These are phyloP conservation scores for Corbicula japonica DNA, from an alignment of 2,888 invertebrate genomes.

Conservation along the genomic window DNA sequence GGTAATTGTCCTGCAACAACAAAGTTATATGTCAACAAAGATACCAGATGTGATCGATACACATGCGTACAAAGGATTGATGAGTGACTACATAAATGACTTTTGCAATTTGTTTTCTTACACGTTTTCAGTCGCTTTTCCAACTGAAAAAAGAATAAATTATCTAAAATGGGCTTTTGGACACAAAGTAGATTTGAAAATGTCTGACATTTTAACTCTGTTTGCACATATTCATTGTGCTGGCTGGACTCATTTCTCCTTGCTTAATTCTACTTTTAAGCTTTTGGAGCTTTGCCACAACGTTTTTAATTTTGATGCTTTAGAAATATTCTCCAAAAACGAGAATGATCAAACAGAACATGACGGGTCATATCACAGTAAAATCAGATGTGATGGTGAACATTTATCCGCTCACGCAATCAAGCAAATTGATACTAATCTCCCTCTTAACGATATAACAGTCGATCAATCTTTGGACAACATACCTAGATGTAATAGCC, in stretches of 20 bases:
- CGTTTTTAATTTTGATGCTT: neutral
- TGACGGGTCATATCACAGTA: too few relatives aligned
- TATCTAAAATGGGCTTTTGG: slow-evolving; percentile 26
- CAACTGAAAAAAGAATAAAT: neutral
- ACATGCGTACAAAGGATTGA: neutral
- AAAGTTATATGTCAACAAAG: slow-evolving; percentile 37
- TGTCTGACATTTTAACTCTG: neutral
- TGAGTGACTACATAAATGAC: slow-evolving; percentile 52
- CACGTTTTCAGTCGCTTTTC: neutral
- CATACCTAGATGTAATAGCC: too few relatives aligned
- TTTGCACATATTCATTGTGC: slow-evolving; percentile 33
- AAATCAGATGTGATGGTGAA: too few relatives aligned
- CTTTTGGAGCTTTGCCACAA: slow-evolving; percentile 6
- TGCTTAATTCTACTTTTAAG: neutral
- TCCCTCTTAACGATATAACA: too few relatives aligned
- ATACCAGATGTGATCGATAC: slow-evolving; percentile 4
- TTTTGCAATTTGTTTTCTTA: slow-evolving; percentile 49
- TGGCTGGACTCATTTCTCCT: slow-evolving; percentile 23
- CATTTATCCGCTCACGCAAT: too few relatives aligned
- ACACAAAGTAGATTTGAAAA: slow-evolving; percentile 11
- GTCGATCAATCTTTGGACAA: too few relatives aligned
- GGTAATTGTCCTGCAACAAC: slow-evolving; percentile 45
- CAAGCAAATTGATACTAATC: too few relatives aligned
- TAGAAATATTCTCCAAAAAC: too few relatives aligned
- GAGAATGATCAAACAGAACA: too few relatives aligned